Conservation (phyloP, 2,113 vertebrate species). For the Lophotis ruficrista region DNA sequence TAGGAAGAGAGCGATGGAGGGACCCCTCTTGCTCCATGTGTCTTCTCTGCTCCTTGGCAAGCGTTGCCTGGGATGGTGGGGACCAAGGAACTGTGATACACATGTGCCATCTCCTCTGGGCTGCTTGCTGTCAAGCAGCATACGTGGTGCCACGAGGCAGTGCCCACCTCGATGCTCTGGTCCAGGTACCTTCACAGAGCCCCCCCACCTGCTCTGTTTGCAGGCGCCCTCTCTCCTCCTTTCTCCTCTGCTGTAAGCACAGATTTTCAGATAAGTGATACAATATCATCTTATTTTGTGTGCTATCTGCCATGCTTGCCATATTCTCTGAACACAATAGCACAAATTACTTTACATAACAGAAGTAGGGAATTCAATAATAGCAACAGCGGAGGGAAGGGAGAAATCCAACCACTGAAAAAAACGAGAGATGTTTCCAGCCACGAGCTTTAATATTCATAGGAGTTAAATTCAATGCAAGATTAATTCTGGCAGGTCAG, state of each 20-base stretch:
- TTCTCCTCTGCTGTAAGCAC: neutral
- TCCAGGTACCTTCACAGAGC: neutral
- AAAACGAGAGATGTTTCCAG: neutral
- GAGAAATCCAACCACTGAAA: constrained; percentile 4
- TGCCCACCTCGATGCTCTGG: neutral
- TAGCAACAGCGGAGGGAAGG: neutral
- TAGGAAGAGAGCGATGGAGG: neutral
- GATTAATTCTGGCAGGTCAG: neutral
- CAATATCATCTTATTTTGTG: constrained; percentile 18
- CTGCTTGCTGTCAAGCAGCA: neutral
- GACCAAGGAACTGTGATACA: neutral
- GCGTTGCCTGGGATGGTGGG: accelerated
- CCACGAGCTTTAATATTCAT: neutral
- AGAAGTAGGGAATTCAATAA: constrained; percentile 53
- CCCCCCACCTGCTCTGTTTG: neutral
- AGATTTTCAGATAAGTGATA: constrained; percentile 32
- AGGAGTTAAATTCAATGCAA: neutral
- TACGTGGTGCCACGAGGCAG: neutral
- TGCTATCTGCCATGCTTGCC: neutral
- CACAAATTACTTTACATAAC: constrained; percentile 59
- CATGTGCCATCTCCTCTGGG: neutral
- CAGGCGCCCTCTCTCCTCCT: neutral
- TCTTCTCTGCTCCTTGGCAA: neutral
- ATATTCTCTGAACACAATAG: constrained; percentile 29
- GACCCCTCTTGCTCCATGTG: neutral